Conservation (phyloP, 2,888 invertebrate species). For the Parnassius apollo region DNA sequence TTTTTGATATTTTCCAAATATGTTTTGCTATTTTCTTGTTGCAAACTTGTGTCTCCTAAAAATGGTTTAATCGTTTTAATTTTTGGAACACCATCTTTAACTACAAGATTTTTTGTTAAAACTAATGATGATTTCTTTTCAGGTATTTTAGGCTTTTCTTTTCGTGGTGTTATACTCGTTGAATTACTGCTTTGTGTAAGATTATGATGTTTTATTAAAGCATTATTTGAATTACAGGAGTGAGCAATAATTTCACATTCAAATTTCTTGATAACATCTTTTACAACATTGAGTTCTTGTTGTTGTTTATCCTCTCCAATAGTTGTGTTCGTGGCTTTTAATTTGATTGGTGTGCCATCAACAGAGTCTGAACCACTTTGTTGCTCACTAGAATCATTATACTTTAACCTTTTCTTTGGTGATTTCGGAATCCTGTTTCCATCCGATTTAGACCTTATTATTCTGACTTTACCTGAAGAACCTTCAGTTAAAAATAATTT, state of each 20-base stretch:
- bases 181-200: conserved; percentile 48
- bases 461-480: conserved; percentile 54
- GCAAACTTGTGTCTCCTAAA: conserved; percentile 41
- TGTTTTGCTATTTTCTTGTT: conserved; percentile 36
- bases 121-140: conserved; percentile 80
- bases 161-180: conserved; percentile 48
- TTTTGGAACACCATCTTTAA: conserved; percentile 77
- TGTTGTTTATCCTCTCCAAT: conserved; percentile 37
- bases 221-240: conserved; percentile 45
- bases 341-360: conserved; percentile 59
- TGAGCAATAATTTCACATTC: conserved; percentile 73
- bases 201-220: conserved; percentile 66
- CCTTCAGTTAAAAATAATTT: conserved; percentile 55
- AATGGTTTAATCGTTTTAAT: conserved; percentile 68
- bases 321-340: conserved; percentile 34
- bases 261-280: conserved; percentile 73
- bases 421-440: conserved; percentile 69
- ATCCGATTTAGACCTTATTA: conserved; percentile 74
- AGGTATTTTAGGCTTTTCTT: conserved; percentile 82
- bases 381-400: conserved; percentile 59
- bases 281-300: conserved; percentile 59
- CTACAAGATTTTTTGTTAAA: conserved; percentile 76
- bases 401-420: conserved; percentile 64
- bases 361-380: conserved; percentile 67
- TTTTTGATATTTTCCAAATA: conserved; percentile 44